Evolutionary conservation across 2,113 vertebrate species (phyloP).

Genomic region (Clarias magur): DNA sequence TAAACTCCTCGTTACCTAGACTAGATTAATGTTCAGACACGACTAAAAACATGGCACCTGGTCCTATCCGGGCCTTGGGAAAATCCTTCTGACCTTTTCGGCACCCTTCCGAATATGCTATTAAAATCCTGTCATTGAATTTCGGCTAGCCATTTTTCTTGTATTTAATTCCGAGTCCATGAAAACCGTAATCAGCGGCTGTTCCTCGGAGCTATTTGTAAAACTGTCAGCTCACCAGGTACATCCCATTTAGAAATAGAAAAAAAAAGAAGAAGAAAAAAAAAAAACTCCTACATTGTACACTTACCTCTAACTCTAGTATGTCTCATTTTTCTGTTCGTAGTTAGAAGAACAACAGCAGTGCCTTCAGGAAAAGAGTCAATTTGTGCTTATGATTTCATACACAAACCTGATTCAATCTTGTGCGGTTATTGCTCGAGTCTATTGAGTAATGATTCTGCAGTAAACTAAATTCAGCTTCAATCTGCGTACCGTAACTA

Average conservation of each 20-base stretch:
- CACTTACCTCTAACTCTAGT: slow-evolving; percentile 10
- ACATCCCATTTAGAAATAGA: slow-evolving; percentile 25
- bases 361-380: slow-evolving; percentile 42
- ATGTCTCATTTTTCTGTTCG: slow-evolving; percentile 20
- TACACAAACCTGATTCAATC: slow-evolving; percentile 26
- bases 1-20: background rate
- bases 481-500: background rate
- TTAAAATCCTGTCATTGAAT: slow-evolving; percentile 36
- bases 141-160: slow-evolving; percentile 37
- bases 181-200: slow-evolving; percentile 42
- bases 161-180: slow-evolving; percentile 35
- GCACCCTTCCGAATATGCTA: slow-evolving; percentile 25
- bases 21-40: slow-evolving; percentile 17
- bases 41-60: background rate
- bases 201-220: slow-evolving; percentile 48
- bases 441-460: slow-evolving; percentile 21
- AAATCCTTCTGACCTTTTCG: slow-evolving; percentile 22
- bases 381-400: slow-evolving; percentile 16
- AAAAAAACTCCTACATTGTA: slow-evolving; percentile 31
- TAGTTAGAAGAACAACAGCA: slow-evolving; percentile 44
- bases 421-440: slow-evolving; percentile 16
- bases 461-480: slow-evolving; percentile 1
- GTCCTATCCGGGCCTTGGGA: slow-evolving; percentile 2
- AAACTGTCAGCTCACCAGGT: slow-evolving; percentile 39
- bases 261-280: background rate